phyloP scores from a whole-genome alignment of 2,888 invertebrate genomes.

The Lycia hirtaria region DNA sequence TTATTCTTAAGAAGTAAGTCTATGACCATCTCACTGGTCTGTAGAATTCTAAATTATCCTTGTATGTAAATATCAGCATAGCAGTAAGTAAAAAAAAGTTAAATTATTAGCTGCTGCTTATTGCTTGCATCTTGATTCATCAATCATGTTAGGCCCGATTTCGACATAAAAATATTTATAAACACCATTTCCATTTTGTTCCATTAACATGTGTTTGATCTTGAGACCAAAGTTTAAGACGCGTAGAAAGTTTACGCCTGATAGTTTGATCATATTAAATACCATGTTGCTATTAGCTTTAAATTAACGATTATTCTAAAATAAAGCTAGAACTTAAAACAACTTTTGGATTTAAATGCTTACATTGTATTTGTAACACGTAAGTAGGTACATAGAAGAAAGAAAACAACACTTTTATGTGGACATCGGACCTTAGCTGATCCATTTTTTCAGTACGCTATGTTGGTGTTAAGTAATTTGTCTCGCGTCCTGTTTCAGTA shows the following conservation, averaged over 20 bases:
- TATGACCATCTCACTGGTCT: background rate
- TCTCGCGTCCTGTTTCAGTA: conserved; percentile 23
- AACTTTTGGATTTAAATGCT: too few relatives aligned
- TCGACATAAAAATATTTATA: too few relatives aligned
- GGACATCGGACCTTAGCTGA: background rate
- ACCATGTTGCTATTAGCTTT: too few relatives aligned
- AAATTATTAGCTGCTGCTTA: conserved; percentile 12
- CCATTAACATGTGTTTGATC: background rate
- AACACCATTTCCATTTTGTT: background rate
- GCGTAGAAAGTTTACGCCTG: background rate
- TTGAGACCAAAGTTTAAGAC: too few relatives aligned
- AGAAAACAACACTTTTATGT: too few relatives aligned
- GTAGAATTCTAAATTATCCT: conserved; percentile 15
- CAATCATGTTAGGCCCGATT: background rate
- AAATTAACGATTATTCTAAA: too few relatives aligned
- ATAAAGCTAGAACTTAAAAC: too few relatives aligned
- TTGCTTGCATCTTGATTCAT: conserved; percentile 12
- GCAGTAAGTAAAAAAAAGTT: conserved; percentile 34
- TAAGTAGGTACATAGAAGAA: too few relatives aligned
- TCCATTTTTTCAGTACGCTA: background rate
- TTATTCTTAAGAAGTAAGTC: background rate
- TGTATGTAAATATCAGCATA: background rate
- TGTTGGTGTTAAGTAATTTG: background rate
- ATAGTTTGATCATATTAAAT: background rate
- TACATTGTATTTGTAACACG: too few relatives aligned